Conservation (phyloP, 2,888 invertebrate species). For the Buathra laborator region DNA sequence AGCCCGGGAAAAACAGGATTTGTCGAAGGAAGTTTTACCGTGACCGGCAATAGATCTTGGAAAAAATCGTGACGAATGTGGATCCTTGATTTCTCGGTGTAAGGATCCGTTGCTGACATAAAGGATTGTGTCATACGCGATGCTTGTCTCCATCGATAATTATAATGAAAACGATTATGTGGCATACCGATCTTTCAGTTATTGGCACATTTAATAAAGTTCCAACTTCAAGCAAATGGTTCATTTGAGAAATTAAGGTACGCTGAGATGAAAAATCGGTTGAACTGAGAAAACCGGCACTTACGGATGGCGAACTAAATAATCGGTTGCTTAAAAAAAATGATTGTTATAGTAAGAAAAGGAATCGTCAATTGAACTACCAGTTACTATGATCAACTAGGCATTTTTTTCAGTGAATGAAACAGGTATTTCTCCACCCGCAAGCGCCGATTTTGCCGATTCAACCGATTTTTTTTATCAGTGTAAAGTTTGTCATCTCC, state of each 20-base stretch:
- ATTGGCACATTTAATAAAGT: neutral
- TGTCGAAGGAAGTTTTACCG: slow-evolving; percentile 32
- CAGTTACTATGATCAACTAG: no score
- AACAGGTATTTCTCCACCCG: no score
- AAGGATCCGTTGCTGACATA: slow-evolving; percentile 1
- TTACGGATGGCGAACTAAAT: no score
- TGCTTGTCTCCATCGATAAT: slow-evolving; percentile 11
- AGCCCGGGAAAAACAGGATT: slow-evolving; percentile 24
- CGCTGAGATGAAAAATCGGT: neutral
- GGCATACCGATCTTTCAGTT: neutral
- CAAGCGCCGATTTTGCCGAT: no score
- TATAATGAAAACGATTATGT: neutral
- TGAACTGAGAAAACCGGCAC: no score
- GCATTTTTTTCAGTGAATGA: no score
- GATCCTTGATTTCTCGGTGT: slow-evolving; percentile 46
- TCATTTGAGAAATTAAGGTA: neutral
- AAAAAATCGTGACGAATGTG: slow-evolving; percentile 59
- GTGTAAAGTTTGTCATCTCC: no score
- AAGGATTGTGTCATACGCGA: slow-evolving; percentile 30
- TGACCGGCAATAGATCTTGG: slow-evolving; percentile 55
- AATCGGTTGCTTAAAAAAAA: no score
- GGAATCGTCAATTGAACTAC: no score
- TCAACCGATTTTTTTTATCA: no score
- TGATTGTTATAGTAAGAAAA: no score
- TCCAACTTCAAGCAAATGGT: no score